These are phyloP conservation scores for Salvelinus namaycush DNA, from an alignment of 2,113 vertebrate species.

Conservation along the genomic window DNA sequence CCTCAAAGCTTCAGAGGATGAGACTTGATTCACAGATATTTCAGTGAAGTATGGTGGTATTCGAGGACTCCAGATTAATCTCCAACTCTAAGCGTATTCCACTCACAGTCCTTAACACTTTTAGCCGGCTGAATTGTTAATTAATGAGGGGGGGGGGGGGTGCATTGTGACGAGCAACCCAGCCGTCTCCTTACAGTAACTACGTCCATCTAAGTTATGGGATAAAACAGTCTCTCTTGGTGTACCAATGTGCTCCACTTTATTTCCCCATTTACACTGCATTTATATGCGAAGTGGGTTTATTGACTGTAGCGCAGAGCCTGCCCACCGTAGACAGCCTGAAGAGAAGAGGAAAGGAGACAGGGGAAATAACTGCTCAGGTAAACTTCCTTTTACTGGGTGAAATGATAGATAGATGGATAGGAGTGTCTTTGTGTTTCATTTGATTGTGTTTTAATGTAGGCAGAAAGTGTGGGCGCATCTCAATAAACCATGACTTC, in stretches of 20 bases:
- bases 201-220: slow-evolving; percentile 55
- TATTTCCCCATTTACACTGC: slow-evolving; percentile 68
- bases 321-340: slow-evolving; percentile 46
- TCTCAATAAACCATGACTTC: too few species aligned
- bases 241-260: slow-evolving; percentile 63
- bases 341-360: not conserved
- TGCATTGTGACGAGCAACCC: slow-evolving; percentile 46
- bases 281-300: slow-evolving; percentile 73
- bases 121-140: slow-evolving; percentile 25
- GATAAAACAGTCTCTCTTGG: slow-evolving; percentile 51
- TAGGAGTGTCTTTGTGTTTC: slow-evolving; percentile 32
- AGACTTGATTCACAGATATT: not conserved
- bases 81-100: not conserved
- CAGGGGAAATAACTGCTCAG: not conserved
- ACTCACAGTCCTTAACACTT: not conserved
- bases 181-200: slow-evolving; percentile 57
- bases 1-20: too few species aligned
- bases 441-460: not conserved
- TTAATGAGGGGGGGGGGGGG: not conserved
- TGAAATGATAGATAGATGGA: slow-evolving; percentile 23
- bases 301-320: slow-evolving; percentile 64
- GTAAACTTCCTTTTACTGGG: not conserved
- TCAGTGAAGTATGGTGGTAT: not conserved
- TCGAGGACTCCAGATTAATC: not conserved
- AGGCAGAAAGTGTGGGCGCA: too few species aligned